These are phyloP conservation scores for Elaphurus davidianus DNA, from an alignment of 2,113 vertebrate genomes.

Conservation along the genomic window DNA sequence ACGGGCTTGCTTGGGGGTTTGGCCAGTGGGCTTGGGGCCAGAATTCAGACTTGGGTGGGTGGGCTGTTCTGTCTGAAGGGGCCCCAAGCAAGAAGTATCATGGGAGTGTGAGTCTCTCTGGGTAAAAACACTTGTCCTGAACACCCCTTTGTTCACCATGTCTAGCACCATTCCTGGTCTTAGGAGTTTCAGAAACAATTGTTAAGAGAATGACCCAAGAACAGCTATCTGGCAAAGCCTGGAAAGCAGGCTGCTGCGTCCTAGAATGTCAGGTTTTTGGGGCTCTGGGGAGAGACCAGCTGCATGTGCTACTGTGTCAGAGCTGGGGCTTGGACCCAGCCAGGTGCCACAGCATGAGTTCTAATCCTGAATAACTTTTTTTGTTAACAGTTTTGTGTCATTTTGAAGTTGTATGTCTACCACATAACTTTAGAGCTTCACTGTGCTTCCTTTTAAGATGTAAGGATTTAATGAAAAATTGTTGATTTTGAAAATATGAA, in stretches of 20 bases:
- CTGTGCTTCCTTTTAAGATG: background rate
- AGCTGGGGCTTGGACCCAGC: background rate
- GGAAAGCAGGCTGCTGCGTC: background rate
- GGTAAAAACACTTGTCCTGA: background rate
- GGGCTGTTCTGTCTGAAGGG: background rate
- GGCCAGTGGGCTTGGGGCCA: background rate
- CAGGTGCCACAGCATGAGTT: background rate
- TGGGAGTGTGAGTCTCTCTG: background rate
- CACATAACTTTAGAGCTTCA: background rate
- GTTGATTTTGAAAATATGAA: background rate
- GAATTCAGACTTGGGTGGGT: background rate
- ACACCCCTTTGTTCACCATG: background rate
- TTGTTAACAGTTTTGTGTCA: background rate
- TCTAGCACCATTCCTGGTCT: too few species aligned
- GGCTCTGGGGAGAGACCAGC: background rate
- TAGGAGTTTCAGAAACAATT: background rate
- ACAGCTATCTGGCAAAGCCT: background rate
- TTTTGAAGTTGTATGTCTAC: background rate
- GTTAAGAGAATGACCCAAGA: background rate
- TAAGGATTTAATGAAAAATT: background rate
- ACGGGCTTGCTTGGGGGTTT: background rate
- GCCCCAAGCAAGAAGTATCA: background rate
- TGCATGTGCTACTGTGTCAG: accelerated
- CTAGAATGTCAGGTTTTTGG: background rate
- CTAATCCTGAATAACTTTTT: background rate